Evolutionary conservation across 2,797 vertebrate species (phyloP).

Genomic region (Thamnophis elegans): DNA sequence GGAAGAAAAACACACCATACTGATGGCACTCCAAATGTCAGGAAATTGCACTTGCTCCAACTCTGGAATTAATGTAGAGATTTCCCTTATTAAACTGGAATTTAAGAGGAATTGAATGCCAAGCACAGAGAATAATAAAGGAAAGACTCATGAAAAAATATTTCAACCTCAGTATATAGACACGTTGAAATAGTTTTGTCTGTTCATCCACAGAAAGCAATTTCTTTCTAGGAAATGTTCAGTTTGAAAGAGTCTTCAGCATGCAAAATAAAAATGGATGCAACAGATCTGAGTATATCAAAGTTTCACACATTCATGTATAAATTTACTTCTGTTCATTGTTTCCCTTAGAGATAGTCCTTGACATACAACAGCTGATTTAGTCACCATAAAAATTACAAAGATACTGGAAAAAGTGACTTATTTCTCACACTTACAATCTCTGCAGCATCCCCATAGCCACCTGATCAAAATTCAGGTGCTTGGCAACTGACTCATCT

Average conservation of each 20-base stretch:
- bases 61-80: not conserved
- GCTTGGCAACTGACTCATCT: not conserved
- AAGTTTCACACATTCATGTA: not conserved
- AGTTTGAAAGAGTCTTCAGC: not conserved
- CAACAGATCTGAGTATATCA: not conserved
- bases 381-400: not conserved
- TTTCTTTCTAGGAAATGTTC: not conserved
- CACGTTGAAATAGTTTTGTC: not conserved
- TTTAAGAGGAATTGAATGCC: not conserved
- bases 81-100: not conserved
- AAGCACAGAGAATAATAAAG: not conserved
- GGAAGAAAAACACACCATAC: not conserved
- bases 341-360: not conserved
- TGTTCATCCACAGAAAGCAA: not conserved
- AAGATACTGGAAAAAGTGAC: not conserved
- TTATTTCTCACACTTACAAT: not conserved
- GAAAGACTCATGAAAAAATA: not conserved
- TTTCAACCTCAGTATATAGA: not conserved
- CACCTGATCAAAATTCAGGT: not conserved
- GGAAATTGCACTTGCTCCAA: not conserved
- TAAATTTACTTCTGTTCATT: not conserved
- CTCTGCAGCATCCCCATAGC: not conserved
- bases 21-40: not conserved
- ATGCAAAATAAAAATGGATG: not conserved
- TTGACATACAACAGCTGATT: not conserved